Base-by-base conservation (phyloP, 2,113 vertebrate genomes). In the Mesocricetus auratus region DNA sequence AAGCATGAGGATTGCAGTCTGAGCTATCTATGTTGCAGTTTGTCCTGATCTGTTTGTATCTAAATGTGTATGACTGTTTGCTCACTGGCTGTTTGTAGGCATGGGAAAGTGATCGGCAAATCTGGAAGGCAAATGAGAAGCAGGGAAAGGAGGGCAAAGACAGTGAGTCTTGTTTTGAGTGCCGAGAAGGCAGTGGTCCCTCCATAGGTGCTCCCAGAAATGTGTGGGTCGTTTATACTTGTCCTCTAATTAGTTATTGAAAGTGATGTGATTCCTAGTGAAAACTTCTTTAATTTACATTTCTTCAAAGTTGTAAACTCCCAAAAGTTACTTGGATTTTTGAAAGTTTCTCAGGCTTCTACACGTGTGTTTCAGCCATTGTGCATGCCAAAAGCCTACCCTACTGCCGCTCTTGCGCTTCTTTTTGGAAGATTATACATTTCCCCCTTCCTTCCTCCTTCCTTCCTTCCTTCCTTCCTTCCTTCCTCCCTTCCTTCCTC, bases 1-100 rank as follows among this genome's bases (percentile, higher is more conserved):
- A 45, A 68, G 64, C 64, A 47, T 24, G 11, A 0, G 47, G 79
- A 6, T 0, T 6, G n/a, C 9, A 12, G 15, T 3, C 47, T 50
- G 6, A 26, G 17, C 45, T 17, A 1, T 21, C 78, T 3, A 2
- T 19, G 77, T 91, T 3, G 5, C 5, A 12, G 15, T 16, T 68
- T n/a, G 47, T 39, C 42, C 36, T 58, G 56, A 7, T 58, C 56
- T 3, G 47, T 64, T 26, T 13, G 0, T 64, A 22, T 53, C 53
- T 74, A 0, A 42, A 17, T 68, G 0, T 6, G 3, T 64, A 0
- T n/a, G n/a, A 39, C n/a, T 31, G 33, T 71, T 29, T 47, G 62
- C 24, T 74, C 29, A 16, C 1, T 39, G 68, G 6, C 36, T 58
- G 53, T 64, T 85, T 26, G 33, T 36, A 36, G 47, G 53, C 47